These are phyloP conservation scores for Dilophus febrilis DNA, from an alignment of 2,888 invertebrate genomes.

Conservation along the genomic window DNA sequence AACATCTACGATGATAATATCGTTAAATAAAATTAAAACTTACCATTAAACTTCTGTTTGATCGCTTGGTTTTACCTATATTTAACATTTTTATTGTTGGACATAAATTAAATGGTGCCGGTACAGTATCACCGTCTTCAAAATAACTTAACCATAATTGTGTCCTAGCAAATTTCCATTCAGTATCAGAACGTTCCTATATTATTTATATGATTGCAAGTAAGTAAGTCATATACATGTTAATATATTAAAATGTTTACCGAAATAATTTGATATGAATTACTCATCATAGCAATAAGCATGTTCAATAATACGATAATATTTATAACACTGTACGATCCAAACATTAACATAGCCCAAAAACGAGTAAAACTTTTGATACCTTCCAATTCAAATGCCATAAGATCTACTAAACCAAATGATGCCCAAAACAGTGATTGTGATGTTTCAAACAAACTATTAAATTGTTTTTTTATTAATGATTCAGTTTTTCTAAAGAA, in stretches of 20 bases:
- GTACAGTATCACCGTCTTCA: slow-evolving; percentile 78
- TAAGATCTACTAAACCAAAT: slow-evolving; percentile 87
- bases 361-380: slow-evolving; percentile 92
- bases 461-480: too few relatives aligned
- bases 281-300: slow-evolving; percentile 99
- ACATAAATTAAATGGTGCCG: slow-evolving; percentile 86
- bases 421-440: slow-evolving; percentile 98
- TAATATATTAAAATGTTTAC: slow-evolving; percentile 20
- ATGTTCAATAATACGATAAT: slow-evolving; percentile 93
- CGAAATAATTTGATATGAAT: slow-evolving; percentile 94
- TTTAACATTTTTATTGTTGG: slow-evolving; percentile 65
- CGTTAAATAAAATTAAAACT: too few relatives aligned
- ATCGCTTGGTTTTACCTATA: slow-evolving; percentile 30
- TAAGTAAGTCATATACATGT: not conserved
- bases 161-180: slow-evolving; percentile 95
- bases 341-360: slow-evolving; percentile 95
- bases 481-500: too few relatives aligned
- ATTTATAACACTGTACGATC: slow-evolving; percentile 93
- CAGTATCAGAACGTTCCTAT: slow-evolving; percentile 83
- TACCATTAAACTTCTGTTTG: slow-evolving; percentile 44
- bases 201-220: too few relatives aligned
- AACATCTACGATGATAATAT: too few relatives aligned
- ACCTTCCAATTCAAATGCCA: slow-evolving; percentile 84
- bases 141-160: slow-evolving; percentile 97
- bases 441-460: slow-evolving; percentile 88